These are phyloP conservation scores for Avahi laniger DNA, from an alignment of 2,797 vertebrate species.

Conservation along the genomic window DNA sequence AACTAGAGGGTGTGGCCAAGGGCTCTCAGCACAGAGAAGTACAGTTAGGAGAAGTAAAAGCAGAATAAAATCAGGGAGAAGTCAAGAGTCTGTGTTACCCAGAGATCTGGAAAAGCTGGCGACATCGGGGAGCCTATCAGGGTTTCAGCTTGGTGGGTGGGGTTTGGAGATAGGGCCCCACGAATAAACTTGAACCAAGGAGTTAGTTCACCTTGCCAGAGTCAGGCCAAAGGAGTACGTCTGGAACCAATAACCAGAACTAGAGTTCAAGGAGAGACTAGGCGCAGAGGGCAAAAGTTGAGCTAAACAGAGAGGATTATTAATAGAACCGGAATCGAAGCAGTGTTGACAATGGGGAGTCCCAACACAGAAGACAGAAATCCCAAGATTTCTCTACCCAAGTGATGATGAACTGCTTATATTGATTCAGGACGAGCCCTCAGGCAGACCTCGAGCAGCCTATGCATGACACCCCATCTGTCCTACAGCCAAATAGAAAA, in stretches of 20 bases:
- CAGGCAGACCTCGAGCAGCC: neutral
- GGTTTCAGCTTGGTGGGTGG: neutral
- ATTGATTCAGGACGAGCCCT: neutral
- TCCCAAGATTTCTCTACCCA: neutral
- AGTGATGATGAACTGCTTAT: neutral
- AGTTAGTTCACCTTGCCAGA: neutral
- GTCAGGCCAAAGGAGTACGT: neutral
- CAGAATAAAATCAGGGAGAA: neutral
- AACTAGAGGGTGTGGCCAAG: neutral
- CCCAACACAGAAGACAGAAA: neutral
- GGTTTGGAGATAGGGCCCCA: neutral
- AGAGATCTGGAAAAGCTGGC: neutral
- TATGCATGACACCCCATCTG: neutral
- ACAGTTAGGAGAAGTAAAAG: neutral
- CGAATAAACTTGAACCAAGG: neutral
- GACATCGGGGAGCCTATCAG: neutral
- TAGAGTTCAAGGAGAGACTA: neutral
- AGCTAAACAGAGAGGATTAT: neutral
- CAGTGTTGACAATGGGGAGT: neutral
- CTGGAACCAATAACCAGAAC: neutral
- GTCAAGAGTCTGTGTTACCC: neutral
- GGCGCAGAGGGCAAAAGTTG: neutral
- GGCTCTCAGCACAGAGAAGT: neutral
- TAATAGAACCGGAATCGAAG: neutral
- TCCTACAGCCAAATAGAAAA: constrained; percentile 52